Evolutionary conservation across 2,797 vertebrate species (phyloP), one percentile per base, ranked within the genome.

Genomic region (Aselliscus stoliczkanus): DNA sequence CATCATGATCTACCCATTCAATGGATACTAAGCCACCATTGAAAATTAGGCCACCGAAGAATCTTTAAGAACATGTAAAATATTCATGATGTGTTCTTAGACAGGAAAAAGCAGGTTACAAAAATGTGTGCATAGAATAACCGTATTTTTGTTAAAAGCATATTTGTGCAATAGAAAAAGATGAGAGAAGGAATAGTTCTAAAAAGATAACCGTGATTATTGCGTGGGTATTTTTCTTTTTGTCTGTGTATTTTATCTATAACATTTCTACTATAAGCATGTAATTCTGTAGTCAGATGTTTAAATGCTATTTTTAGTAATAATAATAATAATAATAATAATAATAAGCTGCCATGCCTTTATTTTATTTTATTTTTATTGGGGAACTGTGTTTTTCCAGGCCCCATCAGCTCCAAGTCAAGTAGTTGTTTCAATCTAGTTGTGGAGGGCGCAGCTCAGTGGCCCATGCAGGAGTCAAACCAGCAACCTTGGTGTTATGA

Each of bases 221-320:
- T 94, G 84, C 65, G 44, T 34, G 23, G 64, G 17, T 60, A 25
- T 39, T 83, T 95, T 82, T 77, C 47, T 84, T 39, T 39, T 27
- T 58, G n/a, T 34, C 34, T 77, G 21, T n/a, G 34, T 77, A 12
- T 76, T 76, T 76, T 65, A 64, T 58, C 37, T 86, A 37, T 89
- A 50, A 60, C 60, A 31, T 72, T 69, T 80, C 34, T 42, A 58
- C 12, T 70, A 9, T 72, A 47, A 76, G 34, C 25, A 37, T 79
- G 14, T 70, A 93, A 80, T 91, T 91, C 65, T 93, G 23, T 73
- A 80, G 56, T 77, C 20, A 44, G 50, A n/a, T 86, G 58, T 73
- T 90, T 67, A 88, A 88, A 85, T 70, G 44, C 17, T 60, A 37
- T 80, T 94, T 86, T 84, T 50, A 88, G 94, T 29, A 72, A 64